Conservation (phyloP, 2,888 invertebrate genomes). For the Eubasilissa splendida region DNA sequence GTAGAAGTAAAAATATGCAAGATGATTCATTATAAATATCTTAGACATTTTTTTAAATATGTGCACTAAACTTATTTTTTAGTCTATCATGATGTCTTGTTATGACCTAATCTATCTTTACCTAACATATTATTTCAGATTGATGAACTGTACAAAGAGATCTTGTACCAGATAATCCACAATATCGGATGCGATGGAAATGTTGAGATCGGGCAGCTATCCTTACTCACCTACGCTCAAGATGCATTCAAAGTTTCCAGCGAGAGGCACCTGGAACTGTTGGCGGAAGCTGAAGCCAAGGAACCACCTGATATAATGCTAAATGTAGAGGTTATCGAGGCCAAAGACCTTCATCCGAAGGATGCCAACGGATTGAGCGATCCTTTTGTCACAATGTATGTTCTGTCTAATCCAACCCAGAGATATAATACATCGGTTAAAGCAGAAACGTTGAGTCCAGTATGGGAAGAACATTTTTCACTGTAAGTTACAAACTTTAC, state of each 20-base stretch:
- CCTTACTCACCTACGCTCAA: conserved; percentile 83
- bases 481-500: conserved; percentile 77
- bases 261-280: conserved; percentile 81
- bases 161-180: conserved; percentile 87
- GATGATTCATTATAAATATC: too few species aligned
- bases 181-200: conserved; percentile 86
- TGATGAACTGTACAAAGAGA: conserved; percentile 89
- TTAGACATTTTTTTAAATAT: too few species aligned
- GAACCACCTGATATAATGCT: conserved; percentile 88
- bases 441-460: conserved; percentile 88
- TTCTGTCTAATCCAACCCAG: conserved; percentile 83
- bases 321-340: conserved; percentile 90
- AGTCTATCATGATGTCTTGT: too few species aligned
- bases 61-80: too few species aligned
- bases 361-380: conserved; percentile 96
- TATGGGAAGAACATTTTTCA: conserved; percentile 98
- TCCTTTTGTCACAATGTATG: conserved; percentile 95
- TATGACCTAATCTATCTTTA: too few species aligned
- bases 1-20: too few species aligned
- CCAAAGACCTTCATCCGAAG: conserved; percentile 87
- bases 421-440: conserved; percentile 94
- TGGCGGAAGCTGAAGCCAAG: conserved; percentile 81
- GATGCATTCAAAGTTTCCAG: conserved; percentile 79
- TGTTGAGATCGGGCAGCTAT: conserved; percentile 79
- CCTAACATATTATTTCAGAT: conserved; percentile 71